Conservation (phyloP, 2,113 vertebrate species). For the Aphyosemion australe region DNA sequence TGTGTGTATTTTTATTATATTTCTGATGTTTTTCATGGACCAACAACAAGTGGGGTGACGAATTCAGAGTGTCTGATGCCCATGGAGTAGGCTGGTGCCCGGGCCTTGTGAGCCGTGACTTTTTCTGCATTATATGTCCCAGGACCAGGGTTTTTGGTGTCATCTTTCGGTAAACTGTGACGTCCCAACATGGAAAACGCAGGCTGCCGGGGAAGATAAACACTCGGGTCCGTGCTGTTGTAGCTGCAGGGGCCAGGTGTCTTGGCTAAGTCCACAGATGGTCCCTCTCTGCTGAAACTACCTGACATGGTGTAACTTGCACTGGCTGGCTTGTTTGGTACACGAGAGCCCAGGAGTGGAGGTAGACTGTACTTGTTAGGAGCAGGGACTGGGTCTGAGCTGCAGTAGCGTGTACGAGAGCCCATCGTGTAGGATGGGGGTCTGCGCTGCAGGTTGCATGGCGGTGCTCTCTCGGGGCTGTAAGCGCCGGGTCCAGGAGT, state of each 20-base stretch:
- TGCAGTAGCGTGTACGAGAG: constrained; percentile 75
- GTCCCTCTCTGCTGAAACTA: constrained; percentile 58
- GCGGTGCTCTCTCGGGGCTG: constrained; percentile 80
- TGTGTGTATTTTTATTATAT: not conserved
- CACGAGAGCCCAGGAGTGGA: constrained; percentile 79
- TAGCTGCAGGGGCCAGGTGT: constrained; percentile 85
- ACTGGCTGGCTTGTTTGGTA: constrained; percentile 80
- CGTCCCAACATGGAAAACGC: constrained; percentile 86
- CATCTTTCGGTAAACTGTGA: constrained; percentile 42
- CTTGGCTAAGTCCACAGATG: constrained; percentile 77
- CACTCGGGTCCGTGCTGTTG: constrained; percentile 77
- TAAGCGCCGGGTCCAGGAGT: constrained; percentile 86
- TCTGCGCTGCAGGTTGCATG: constrained; percentile 70
- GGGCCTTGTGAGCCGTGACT: constrained; percentile 73
- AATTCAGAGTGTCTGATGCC: constrained; percentile 82
- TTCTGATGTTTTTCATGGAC: not conserved
- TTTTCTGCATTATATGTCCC: constrained; percentile 84
- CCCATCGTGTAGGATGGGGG: constrained; percentile 85
- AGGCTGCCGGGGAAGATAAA: constrained; percentile 77
- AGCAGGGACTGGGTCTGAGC: constrained; percentile 74
- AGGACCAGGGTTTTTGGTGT: constrained; percentile 79
- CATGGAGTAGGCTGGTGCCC: constrained; percentile 83
- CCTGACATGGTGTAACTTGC: constrained; percentile 81
- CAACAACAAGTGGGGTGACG: constrained; percentile 72
- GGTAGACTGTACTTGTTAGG: constrained; percentile 87